Evolutionary conservation across 2,888 invertebrate genomes (phyloP).

Genomic region (Oscheius sp.): DNA sequence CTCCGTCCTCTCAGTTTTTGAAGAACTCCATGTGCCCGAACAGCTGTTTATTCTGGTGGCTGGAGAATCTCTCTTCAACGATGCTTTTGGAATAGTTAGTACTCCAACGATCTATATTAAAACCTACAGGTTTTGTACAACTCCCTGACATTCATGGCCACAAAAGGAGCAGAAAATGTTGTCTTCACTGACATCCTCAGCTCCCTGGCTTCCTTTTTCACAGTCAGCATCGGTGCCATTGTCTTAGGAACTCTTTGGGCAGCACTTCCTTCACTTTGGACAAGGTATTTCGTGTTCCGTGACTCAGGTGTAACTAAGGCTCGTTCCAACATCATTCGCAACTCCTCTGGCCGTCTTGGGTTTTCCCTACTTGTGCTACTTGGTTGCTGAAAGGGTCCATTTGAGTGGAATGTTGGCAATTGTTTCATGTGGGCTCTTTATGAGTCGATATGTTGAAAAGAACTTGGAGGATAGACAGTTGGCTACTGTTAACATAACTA

Average conservation of each 20-base stretch:
- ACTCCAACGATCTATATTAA: background rate
- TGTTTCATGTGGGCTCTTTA: constrained; percentile 96
- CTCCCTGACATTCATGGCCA: background rate
- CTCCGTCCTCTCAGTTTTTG: constrained; percentile 65
- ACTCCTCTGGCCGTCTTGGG: background rate
- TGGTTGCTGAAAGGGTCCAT: constrained; percentile 1
- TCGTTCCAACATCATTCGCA: background rate
- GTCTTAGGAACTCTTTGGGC: background rate
- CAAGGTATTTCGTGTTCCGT: background rate
- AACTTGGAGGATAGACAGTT: constrained; percentile 57
- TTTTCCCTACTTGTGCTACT: background rate
- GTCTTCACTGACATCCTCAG: background rate
- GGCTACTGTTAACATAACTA: constrained; percentile 90
- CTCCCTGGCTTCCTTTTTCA: background rate
- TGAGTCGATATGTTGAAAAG: constrained; percentile 78
- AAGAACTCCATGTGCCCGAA: constrained; percentile 69
- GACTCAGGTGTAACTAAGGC: background rate
- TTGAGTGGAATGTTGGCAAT: constrained; percentile 76
- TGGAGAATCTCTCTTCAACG: constrained; percentile 95
- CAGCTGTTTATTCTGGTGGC: constrained; percentile 88
- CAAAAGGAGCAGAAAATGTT: constrained; percentile 1
- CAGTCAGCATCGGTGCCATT: background rate
- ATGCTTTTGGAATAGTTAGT: constrained; percentile 90
- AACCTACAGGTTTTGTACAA: background rate
- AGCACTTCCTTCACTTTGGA: background rate